Evolutionary conservation across 1,140 invertebrate genomes (phyloP).

Genomic region (Lordiphosa mommai): DNA sequence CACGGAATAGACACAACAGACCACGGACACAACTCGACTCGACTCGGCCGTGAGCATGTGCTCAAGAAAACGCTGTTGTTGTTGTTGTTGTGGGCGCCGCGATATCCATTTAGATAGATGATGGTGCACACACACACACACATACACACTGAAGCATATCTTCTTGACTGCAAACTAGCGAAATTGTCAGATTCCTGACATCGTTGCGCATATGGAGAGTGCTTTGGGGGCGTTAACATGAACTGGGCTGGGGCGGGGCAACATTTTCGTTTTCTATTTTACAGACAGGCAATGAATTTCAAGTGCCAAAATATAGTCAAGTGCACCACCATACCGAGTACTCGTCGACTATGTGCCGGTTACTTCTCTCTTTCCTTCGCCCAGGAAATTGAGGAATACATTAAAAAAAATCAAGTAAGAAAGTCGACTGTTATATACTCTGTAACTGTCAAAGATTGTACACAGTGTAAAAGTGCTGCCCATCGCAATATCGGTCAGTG

Average conservation of each 20-base stretch:
- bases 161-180: constrained; percentile 9
- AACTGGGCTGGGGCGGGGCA: not conserved
- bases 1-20: constrained; percentile 15
- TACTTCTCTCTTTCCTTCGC: too few relatives aligned
- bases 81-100: constrained; percentile 22
- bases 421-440: too few relatives aligned
- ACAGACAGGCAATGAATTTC: constrained; percentile 53
- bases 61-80: constrained; percentile 9
- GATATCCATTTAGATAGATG: constrained; percentile 72
- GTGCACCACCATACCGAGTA: not conserved
- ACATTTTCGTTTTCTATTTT: constrained; percentile 18
- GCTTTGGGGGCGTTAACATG: too few relatives aligned
- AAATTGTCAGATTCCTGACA: constrained; percentile 29
- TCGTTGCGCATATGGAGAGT: constrained; percentile 1
- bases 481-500: too few relatives aligned
- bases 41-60: too few relatives aligned
- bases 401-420: too few relatives aligned
- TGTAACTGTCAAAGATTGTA: too few relatives aligned
- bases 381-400: not conserved
- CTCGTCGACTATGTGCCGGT: too few relatives aligned
- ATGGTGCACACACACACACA: constrained; percentile 30
- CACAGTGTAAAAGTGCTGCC: too few relatives aligned
- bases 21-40: not conserved
- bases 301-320: constrained; percentile 28
- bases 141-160: not conserved